phyloP scores from a whole-genome alignment of 2,888 invertebrate species.

The Agapostemon virescens region DNA sequence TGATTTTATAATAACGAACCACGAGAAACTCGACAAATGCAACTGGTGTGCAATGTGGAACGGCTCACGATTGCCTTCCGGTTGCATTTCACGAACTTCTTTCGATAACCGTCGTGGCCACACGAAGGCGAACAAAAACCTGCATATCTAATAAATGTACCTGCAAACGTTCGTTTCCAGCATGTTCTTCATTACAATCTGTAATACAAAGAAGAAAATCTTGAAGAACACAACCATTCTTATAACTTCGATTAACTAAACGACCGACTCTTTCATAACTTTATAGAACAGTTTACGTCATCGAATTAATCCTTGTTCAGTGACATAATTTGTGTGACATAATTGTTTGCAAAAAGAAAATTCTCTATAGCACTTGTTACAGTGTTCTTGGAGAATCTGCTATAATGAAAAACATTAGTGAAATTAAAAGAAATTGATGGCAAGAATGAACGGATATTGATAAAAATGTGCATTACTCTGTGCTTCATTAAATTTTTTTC shows the following conservation, averaged over 20 bases:
- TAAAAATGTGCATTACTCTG: neutral
- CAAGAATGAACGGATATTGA: neutral
- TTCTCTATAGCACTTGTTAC: neutral
- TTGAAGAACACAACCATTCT: neutral
- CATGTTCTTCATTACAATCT: neutral
- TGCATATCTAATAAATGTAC: conserved; percentile 5
- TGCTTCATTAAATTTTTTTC: neutral
- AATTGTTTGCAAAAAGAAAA: neutral
- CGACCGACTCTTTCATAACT: neutral
- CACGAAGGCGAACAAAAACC: neutral
- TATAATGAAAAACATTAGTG: neutral
- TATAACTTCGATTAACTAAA: neutral
- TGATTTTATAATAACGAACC: conserved; percentile 19
- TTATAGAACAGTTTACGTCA: neutral
- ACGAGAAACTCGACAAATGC: conserved; percentile 25
- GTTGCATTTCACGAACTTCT: conserved; percentile 34
- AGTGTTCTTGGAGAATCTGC: neutral
- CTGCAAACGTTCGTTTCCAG: neutral
- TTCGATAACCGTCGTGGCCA: conserved; percentile 17
- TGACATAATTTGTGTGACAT: neutral
- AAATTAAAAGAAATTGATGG: neutral
- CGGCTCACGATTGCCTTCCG: conserved; percentile 36
- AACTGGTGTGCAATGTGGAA: conserved; percentile 13
- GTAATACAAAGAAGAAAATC: neutral
- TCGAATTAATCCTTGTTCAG: neutral